A percentile compares a stretch with the other conserved stretches of the same genome.
Conservation (phyloP, 2,888 invertebrate genomes). For the Drosophila multiciliata region DNA sequence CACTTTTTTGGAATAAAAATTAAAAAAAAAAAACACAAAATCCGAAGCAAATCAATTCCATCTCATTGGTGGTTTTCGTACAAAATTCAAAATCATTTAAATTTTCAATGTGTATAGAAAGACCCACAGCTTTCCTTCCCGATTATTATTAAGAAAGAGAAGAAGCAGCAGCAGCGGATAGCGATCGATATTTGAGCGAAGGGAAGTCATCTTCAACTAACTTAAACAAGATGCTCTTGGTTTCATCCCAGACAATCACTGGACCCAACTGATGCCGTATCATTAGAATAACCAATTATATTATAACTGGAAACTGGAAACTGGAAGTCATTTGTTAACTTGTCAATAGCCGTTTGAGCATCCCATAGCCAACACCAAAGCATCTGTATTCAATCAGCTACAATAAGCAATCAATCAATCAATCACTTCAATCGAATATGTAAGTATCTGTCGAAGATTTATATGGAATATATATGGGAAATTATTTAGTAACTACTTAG, state of each 20-base stretch:
- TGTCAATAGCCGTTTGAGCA: neutral
- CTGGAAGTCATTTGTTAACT: neutral
- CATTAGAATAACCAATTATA: constrained; percentile 1
- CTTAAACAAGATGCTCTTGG: constrained; percentile 15
- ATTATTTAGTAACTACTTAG: neutral
- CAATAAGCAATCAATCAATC: constrained; percentile 27
- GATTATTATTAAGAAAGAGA: neutral
- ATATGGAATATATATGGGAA: neutral
- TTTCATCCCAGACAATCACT: constrained; percentile 14
- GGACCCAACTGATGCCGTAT: constrained; percentile 7
- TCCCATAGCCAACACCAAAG: constrained; percentile 7
- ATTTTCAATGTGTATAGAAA: neutral
- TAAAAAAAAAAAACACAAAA: constrained; percentile 35
- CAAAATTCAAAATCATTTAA: constrained; percentile 28
- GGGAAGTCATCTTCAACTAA: neutral
- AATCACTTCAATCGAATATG: constrained; percentile 17
- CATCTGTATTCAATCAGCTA: constrained; percentile 1
- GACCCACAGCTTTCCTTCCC: neutral
- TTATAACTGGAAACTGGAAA: constrained; percentile 8
- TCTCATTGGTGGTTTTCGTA: constrained; percentile 14
- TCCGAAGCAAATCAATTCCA: constrained; percentile 16
- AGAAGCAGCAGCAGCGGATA: constrained; percentile 8
- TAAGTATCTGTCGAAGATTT: constrained; percentile 12
- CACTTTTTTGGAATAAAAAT: constrained; percentile 57
- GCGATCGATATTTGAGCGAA: neutral